Evolutionary conservation across 2,888 invertebrate genomes (phyloP), one percentile per base, ranked within the genome.

Genomic region (Mycalesis mineus): DNA sequence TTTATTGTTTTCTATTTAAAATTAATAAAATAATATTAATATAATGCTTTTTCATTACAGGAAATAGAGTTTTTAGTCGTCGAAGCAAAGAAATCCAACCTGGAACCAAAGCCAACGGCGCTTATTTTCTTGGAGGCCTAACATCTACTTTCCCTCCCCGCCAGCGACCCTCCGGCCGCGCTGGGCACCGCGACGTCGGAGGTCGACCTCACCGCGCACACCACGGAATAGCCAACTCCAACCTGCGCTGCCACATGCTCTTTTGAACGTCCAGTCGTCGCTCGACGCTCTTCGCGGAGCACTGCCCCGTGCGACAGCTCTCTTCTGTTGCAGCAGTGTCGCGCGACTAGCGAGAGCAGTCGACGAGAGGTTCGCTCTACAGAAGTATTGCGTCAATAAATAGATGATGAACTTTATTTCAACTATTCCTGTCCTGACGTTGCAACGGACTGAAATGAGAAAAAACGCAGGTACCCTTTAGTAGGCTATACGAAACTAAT

Each of bases 11-110:
- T n/a, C n/a, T n/a, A n/a, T n/a, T n/a, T n/a, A n/a, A n/a, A n/a
- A n/a, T n/a, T n/a, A n/a, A 13, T n/a, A 37, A n/a, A n/a, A 37
- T 37, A n/a, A 8, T 31, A 8, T 0, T 45, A 13, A 47, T 22
- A 15, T 14, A 0, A 47, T 11, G 15, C 8, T 37, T 22, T 13
- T 8, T 37, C 17, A 49, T 65, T 78, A n/a, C 93, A 93, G 85
- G 95, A 96, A 80, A 96, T 98, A 86, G 97, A 97, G 90, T 96
- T 98, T 90, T 92, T 97, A 77, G 97, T 98, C 69, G 94, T 96
- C 67, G 96, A 96, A 91, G 96, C 96, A 70, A 96, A 96, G 89
- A 96, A 96, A 88, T 96, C 96, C 74, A 96, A 96, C 86, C 91
- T 96, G 87, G 96, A 96, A 90, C 96, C 96, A 73, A 96, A 96